Evolutionary conservation across 2,888 invertebrate species (phyloP).

Genomic region (Spisula solida): DNA sequence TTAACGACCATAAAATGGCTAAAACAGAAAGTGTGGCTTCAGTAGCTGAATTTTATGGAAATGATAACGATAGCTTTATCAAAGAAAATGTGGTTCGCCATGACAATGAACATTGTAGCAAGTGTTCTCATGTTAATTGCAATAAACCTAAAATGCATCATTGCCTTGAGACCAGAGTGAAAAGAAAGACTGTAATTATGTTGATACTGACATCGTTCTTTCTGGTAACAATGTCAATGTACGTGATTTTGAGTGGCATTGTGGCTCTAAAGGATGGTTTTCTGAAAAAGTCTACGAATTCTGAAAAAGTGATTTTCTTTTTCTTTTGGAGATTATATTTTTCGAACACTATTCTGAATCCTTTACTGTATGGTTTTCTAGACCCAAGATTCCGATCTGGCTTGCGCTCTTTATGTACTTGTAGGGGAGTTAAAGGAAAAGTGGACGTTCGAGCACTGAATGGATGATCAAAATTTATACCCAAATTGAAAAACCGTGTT

Average conservation of each 20-base stretch:
- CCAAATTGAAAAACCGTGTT: too few relatives aligned
- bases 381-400: conserved; percentile 62
- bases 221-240: conserved; percentile 57
- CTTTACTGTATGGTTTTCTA: conserved; percentile 63
- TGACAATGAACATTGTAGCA: neutral
- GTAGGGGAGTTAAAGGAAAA: neutral
- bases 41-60: too few relatives aligned
- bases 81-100: neutral
- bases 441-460: neutral
- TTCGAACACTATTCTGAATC: conserved; percentile 61
- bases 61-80: too few relatives aligned
- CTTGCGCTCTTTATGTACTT: conserved; percentile 6
- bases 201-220: conserved; percentile 60
- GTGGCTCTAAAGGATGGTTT: conserved; percentile 51
- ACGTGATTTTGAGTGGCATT: conserved; percentile 41
- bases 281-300: conserved; percentile 39
- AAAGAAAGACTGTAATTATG: conserved; percentile 65
- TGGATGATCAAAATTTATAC: neutral
- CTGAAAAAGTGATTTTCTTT: conserved; percentile 59
- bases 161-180: neutral
- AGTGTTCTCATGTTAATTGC: neutral
- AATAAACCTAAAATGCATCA: neutral
- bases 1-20: neutral
- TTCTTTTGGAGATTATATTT: conserved; percentile 69
- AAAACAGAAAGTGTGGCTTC: neutral